Base-by-base conservation (phyloP, 1,140 invertebrate genomes). In the Drosophila saltans region DNA sequence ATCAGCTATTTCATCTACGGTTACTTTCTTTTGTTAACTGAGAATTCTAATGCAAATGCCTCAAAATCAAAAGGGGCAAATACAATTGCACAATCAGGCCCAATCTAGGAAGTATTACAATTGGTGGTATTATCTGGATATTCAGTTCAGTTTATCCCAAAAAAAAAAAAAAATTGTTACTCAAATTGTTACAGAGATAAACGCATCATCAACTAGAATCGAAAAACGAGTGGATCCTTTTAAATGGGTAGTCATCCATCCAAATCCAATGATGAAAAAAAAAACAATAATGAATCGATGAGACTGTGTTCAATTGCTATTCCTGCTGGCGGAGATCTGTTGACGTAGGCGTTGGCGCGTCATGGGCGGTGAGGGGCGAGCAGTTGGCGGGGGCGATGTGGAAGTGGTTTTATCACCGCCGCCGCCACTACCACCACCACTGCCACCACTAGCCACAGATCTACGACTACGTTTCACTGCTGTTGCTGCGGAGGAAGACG, bases 241-340 rank as follows among this genome's bases (percentile, higher is more conserved):
- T 36, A 36, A 5, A 36, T 36, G 33, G 33, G 6, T 36, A 5
- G 3, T 7, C 33, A 36, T 36, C 33, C 3, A 36, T 36, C 3
- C 33, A 30, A 3, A 2, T 30, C 6, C 33, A 36, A 36, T 36
- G 6, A 36, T 4, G 33, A 36, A 5, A 36, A 36, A 36, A 36
- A 36, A 36, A 36, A 6, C 33, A 36, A 6, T 36, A 36, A 30
- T 48, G 56, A 57, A n/a, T 65, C 39, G 39, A 48, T 36, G 10
- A 45, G 60, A 48, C 36, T 41, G 24, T 41, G 24, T 9, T 66
- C 24, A 58, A 28, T 40, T 64, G 36, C 33, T 39, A 48, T 72
- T 65, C 67, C 6, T 79, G 71, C 76, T 89, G 66, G 72, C 55
- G 72, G 84, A 89, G 84, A 89, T 89, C 84, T 89, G 80, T 72